phyloP scores from a whole-genome alignment of 64 coral and sea anemone species.

The Montipora cactus region DNA sequence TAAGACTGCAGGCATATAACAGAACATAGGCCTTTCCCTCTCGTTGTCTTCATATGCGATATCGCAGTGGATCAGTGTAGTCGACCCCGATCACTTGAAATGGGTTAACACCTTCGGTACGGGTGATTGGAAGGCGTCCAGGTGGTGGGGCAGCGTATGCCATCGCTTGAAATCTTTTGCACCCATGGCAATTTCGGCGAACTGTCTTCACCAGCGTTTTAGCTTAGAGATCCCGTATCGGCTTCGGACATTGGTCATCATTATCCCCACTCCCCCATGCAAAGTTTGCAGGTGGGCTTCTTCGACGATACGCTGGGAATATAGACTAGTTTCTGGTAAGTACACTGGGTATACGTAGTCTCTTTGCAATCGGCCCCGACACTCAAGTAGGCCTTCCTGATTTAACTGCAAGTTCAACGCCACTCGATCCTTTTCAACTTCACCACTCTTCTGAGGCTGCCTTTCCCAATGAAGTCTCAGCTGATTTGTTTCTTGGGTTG shows the following conservation, averaged over 20 bases:
- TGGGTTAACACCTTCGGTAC: background rate
- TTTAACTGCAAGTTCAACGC: too few relatives aligned
- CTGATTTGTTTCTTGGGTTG: too few relatives aligned
- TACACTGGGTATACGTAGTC: background rate
- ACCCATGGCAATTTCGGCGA: too few relatives aligned
- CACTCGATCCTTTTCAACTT: too few relatives aligned
- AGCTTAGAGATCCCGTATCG: too few relatives aligned
- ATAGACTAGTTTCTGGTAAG: conserved; percentile 3
- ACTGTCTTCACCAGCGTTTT: too few relatives aligned
- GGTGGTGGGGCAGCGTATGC: conserved; percentile 47
- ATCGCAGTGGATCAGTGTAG: background rate
- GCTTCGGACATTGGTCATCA: background rate
- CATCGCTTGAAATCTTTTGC: background rate
- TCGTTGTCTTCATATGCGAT: background rate
- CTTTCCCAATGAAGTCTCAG: too few relatives aligned
- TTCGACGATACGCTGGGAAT: conserved; percentile 16
- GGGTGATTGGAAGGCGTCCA: too few relatives aligned
- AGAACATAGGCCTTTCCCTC: too few relatives aligned
- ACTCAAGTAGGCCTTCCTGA: too few relatives aligned
- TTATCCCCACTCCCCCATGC: background rate
- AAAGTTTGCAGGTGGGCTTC: conserved; percentile 23
- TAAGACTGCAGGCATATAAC: background rate
- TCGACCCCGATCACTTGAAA: background rate
- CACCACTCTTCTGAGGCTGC: too few relatives aligned
- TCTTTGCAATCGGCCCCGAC: background rate